These are phyloP conservation scores for Ennomos erosarius DNA, from an alignment of 2,888 invertebrate genomes.

Conservation along the genomic window DNA sequence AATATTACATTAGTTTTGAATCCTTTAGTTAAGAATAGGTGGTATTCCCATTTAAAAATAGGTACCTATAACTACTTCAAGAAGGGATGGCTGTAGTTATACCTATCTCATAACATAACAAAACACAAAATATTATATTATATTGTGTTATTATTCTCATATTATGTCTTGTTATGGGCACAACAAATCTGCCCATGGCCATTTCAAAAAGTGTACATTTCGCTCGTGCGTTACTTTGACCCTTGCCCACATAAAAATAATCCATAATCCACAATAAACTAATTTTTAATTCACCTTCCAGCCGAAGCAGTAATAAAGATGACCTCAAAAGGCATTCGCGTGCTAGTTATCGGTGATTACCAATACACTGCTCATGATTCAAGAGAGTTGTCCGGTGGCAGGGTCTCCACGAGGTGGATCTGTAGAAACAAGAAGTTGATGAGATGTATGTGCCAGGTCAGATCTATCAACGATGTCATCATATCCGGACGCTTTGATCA, in stretches of 20 bases:
- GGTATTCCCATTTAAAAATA: no score
- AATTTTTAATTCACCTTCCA: neutral
- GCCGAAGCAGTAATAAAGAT: conserved; percentile 3
- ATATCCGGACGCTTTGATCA: neutral
- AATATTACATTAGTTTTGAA: no score
- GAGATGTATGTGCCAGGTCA: neutral
- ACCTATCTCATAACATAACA: no score
- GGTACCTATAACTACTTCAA: no score
- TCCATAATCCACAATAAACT: neutral
- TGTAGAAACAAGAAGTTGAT: neutral
- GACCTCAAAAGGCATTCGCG: neutral
- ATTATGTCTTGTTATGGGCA: no score
- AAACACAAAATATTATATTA: no score
- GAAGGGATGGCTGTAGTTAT: no score
- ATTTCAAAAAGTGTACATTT: no score
- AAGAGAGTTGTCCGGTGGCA: neutral
- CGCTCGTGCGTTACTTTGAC: no score
- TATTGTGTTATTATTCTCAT: no score
- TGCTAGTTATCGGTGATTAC: neutral
- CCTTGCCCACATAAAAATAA: neutral
- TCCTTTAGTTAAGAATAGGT: no score
- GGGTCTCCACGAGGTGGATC: neutral
- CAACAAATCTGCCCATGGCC: no score
- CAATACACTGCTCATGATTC: conserved; percentile 1
- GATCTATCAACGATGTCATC: neutral